A percentile compares a stretch with the other conserved stretches of the same genome.
These are phyloP conservation scores for Notamacropus eugenii DNA, from an alignment of 2,797 vertebrate species.

Conservation along the genomic window DNA sequence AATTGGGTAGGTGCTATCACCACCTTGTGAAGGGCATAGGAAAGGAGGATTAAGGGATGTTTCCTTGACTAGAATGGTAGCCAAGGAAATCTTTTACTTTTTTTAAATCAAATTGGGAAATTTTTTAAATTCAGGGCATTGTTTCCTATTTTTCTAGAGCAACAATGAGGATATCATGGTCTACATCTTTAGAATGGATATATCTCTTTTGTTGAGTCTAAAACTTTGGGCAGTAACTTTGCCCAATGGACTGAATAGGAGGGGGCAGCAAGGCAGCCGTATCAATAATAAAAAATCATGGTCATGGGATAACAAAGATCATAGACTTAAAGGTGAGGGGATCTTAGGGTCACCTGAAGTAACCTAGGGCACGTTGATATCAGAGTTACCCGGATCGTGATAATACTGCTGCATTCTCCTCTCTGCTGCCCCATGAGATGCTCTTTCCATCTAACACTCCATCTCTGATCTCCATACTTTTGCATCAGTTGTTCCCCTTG, in stretches of 20 bases:
- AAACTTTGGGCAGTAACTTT: neutral
- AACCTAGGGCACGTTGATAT: too few relatives aligned
- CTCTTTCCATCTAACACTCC: neutral
- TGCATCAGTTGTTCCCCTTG: neutral
- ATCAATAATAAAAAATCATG: neutral
- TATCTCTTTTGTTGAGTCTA: neutral
- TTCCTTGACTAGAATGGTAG: neutral
- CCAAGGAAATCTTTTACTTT: neutral
- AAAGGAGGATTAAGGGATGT: neutral
- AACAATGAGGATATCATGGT: neutral
- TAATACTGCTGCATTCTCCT: neutral
- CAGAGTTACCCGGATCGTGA: neutral
- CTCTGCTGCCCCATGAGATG: too few relatives aligned
- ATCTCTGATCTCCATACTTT: neutral
- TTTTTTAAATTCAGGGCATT: neutral
- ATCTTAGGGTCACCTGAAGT: neutral
- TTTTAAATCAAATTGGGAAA: neutral
- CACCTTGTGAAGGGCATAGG: neutral
- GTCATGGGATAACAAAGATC: neutral
- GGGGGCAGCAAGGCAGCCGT: neutral
- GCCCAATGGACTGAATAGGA: neutral
- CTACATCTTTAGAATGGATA: neutral
- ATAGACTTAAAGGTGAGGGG: neutral
- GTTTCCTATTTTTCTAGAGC: neutral
- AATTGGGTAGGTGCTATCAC: too few relatives aligned